phyloP scores from a whole-genome alignment of 2,888 invertebrate species.

The Melikaiella ostensackeni region DNA sequence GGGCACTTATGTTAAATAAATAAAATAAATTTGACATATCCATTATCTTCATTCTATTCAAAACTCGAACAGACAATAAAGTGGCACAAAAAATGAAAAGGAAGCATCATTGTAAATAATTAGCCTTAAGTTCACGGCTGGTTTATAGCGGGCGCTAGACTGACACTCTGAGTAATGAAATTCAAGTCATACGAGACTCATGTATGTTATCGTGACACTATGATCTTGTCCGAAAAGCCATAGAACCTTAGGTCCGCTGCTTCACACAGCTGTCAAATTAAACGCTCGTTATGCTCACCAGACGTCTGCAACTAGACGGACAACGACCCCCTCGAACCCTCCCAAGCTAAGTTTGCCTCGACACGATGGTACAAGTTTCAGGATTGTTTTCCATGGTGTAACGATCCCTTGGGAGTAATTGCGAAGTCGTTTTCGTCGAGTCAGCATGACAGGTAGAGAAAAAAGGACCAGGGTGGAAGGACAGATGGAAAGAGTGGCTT shows the following conservation, averaged over 20 bases:
- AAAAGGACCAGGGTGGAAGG: slow-evolving; percentile 44
- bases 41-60: no score
- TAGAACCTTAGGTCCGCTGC: slow-evolving; percentile 19
- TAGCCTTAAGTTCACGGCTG: no score
- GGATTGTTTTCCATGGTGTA: slow-evolving; percentile 71
- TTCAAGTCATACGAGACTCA: neutral
- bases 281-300: slow-evolving; percentile 31
- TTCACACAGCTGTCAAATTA: slow-evolving; percentile 33
- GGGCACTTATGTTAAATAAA: no score
- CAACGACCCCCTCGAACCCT: slow-evolving; percentile 6
- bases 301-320: slow-evolving; percentile 17
- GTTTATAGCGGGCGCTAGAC: no score
- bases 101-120: no score
- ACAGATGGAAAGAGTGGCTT: slow-evolving; percentile 42
- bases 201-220: neutral
- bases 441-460: slow-evolving; percentile 66
- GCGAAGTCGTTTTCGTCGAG: slow-evolving; percentile 71
- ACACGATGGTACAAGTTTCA: slow-evolving; percentile 48
- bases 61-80: no score
- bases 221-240: slow-evolving; percentile 15
- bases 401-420: slow-evolving; percentile 73
- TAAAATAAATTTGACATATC: no score
- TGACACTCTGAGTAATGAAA: no score
- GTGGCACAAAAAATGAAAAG: no score
- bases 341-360: slow-evolving; percentile 13